A percentile compares a stretch with the other conserved stretches of the same genome.
These are phyloP conservation scores for Catamblyrhynchus diadema DNA, from an alignment of 2,797 vertebrate genomes.

Conservation along the genomic window DNA sequence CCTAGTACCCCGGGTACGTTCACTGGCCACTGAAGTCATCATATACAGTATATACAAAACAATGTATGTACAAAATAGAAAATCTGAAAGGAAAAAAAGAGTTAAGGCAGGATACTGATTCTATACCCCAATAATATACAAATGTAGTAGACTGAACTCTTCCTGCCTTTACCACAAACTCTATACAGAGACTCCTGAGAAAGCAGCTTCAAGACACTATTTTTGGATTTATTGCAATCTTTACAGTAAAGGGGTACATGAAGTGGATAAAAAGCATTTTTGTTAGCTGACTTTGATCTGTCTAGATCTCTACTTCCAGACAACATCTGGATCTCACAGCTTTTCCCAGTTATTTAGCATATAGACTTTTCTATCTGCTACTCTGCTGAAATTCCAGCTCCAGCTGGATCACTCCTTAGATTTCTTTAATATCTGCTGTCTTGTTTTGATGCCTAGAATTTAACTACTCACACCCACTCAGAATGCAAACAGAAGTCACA, in stretches of 20 bases:
- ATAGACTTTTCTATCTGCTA: background rate
- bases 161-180: background rate
- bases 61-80: constrained; percentile 99
- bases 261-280: background rate
- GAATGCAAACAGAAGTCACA: background rate
- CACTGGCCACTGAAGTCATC: constrained; percentile 94
- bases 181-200: background rate
- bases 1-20: constrained; percentile 90
- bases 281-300: background rate
- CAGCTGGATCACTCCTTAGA: background rate
- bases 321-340: background rate
- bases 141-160: background rate
- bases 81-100: constrained; percentile 80
- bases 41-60: constrained; percentile 99
- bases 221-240: background rate
- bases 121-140: background rate
- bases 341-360: background rate
- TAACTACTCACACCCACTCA: background rate
- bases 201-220: background rate
- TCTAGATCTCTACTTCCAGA: background rate
- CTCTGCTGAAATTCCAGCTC: background rate
- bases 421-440: background rate
- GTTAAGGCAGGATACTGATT: background rate
- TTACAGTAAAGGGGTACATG: background rate
- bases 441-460: background rate